A percentile compares a stretch with the other conserved stretches of the same genome.
Evolutionary conservation across 2,797 vertebrate genomes (phyloP).

Genomic region (Syngnathus rostellatus): DNA sequence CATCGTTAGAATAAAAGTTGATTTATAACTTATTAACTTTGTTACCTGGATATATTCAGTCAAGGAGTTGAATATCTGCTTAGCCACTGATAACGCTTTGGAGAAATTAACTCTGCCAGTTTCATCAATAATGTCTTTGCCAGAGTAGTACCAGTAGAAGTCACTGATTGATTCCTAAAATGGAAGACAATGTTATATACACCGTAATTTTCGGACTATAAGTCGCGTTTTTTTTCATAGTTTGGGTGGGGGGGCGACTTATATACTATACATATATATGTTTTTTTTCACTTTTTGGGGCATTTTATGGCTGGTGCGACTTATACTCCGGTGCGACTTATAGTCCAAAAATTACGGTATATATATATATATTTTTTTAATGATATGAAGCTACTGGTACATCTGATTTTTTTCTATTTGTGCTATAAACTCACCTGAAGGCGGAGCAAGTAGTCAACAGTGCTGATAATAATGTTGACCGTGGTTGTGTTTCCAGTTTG

Average conservation of each 20-base stretch:
- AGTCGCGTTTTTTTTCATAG: too few species aligned
- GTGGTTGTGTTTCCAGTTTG: conserved; percentile 98
- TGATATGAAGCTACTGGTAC: too few species aligned
- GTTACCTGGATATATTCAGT: conserved; percentile 97
- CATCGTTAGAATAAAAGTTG: too few species aligned
- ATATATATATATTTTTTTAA: too few species aligned
- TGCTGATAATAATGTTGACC: conserved; percentile 98
- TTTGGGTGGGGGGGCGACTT: too few species aligned
- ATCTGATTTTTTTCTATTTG: background rate
- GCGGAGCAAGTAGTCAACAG: conserved; percentile 94
- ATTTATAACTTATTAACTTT: background rate
- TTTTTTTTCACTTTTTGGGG: too few species aligned
- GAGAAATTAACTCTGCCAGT: conserved; percentile 90
- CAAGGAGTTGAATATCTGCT: conserved; percentile 97
- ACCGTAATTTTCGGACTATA: too few species aligned
- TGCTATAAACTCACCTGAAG: conserved; percentile 76
- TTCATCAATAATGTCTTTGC: conserved; percentile 90
- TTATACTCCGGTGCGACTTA: too few species aligned
- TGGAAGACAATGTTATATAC: background rate
- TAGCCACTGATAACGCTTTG: conserved; percentile 86
- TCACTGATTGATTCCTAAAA: conserved; percentile 95
- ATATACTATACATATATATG: too few species aligned
- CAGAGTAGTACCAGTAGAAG: conserved; percentile 99
- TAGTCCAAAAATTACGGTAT: too few species aligned
- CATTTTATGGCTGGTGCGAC: too few species aligned